phyloP scores from a whole-genome alignment of 2,113 vertebrate genomes.

The Ivindomyrus marchei region DNA sequence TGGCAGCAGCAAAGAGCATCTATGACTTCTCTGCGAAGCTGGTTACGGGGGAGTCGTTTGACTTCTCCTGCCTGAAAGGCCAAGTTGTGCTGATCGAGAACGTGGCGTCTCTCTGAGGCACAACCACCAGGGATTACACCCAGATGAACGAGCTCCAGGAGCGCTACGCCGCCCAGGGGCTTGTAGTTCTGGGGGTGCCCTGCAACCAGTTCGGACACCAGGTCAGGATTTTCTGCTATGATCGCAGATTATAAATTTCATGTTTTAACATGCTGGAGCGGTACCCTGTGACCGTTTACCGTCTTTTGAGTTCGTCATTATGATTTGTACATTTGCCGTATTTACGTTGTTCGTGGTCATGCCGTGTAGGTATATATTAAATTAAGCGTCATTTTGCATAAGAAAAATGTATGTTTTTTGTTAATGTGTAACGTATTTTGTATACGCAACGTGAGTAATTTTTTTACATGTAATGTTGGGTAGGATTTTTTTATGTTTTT shows the following conservation, averaged over 20 bases:
- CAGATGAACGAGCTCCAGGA: constrained; percentile 71
- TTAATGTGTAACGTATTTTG: background rate
- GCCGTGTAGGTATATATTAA: background rate
- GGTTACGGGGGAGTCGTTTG: constrained; percentile 60
- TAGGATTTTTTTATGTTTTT: background rate
- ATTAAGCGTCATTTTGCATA: background rate
- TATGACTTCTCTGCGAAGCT: constrained; percentile 59
- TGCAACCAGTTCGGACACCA: constrained; percentile 79
- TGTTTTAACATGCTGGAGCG: background rate
- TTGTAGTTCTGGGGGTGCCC: constrained; percentile 69
- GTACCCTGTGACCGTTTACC: background rate
- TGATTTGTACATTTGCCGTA: background rate
- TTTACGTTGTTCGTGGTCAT: background rate
- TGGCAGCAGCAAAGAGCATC: constrained; percentile 44
- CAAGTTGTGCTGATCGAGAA: constrained; percentile 85
- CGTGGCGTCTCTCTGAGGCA: constrained; percentile 96
- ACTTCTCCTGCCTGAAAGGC: constrained; percentile 65
- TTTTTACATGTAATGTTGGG: background rate
- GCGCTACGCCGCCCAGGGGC: constrained; percentile 55
- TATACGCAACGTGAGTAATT: background rate
- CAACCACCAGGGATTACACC: constrained; percentile 78
- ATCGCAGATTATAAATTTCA: background rate
- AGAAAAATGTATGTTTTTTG: background rate
- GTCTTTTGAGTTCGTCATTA: background rate
- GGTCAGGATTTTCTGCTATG: constrained; percentile 44